A percentile compares a stretch with the other conserved stretches of the same genome.
These are phyloP conservation scores for Toxotes chatareus DNA, from an alignment of 2,113 vertebrate species.

Conservation along the genomic window DNA sequence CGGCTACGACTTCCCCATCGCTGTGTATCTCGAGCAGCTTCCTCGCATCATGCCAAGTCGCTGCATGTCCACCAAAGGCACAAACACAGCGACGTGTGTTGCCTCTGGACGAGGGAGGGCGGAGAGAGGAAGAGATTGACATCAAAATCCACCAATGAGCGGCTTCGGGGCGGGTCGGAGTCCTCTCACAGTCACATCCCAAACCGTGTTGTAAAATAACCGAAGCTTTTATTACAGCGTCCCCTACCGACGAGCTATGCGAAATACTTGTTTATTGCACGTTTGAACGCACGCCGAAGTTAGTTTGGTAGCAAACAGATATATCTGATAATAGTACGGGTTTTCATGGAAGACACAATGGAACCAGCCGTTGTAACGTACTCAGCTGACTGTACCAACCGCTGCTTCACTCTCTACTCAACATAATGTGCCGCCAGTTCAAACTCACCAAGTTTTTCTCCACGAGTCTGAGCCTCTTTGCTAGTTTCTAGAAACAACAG, in stretches of 20 bases:
- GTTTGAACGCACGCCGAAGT: background rate
- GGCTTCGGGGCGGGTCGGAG: slow-evolving; percentile 38
- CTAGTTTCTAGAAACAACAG: background rate
- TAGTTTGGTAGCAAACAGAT: background rate
- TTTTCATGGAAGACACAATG: background rate
- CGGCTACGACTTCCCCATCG: background rate
- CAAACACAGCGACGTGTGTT: background rate
- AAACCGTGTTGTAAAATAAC: background rate
- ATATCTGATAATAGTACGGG: background rate
- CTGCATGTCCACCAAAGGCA: slow-evolving; percentile 14
- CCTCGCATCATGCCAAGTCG: slow-evolving; percentile 20
- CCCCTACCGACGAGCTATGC: background rate
- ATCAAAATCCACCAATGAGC: slow-evolving; percentile 56
- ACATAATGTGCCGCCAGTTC: accelerated
- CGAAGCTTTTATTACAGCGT: background rate
- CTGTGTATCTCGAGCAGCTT: background rate
- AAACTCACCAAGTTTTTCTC: too few species aligned
- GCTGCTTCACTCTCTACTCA: background rate
- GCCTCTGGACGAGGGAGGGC: slow-evolving; percentile 6
- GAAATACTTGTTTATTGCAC: background rate
- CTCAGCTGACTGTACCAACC: background rate
- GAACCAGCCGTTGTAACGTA: background rate
- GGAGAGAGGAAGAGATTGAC: slow-evolving; percentile 37
- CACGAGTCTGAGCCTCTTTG: background rate
- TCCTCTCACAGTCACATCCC: background rate